Evolutionary conservation across 2,888 invertebrate species (phyloP), one percentile per base, ranked within the genome.

Genomic region (Biston stratarius): DNA sequence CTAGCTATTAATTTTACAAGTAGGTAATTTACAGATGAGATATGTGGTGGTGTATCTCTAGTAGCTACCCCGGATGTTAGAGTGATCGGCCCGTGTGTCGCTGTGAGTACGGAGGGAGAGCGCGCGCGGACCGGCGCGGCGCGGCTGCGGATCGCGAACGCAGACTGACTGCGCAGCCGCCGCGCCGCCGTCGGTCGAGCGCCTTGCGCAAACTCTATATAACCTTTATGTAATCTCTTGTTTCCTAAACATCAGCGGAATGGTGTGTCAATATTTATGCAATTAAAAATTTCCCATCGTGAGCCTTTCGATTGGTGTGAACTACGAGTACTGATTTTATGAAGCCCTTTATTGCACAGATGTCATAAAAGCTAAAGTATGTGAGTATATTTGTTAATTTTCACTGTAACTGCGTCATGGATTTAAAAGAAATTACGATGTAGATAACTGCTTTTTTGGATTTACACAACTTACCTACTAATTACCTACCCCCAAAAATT

Each of bases 211-310:
- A 90, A 88, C 83, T 36, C 79, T 78, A 38, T 78, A 38, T 82
- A 83, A 83, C 82, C 83, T 82, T 91, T 89, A 91, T 88, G 85
- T 88, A 91, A 91, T 83, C 80, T 76, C 75, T 80, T 78, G 82
- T 86, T 85, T 81, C 81, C 80, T 83, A 78, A 83, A 82, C 69
- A 69, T 73, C 71, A 84, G 83, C 82, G 81, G 76, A 82, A 74
- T 79, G 83, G 63, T 74, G 69, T 74, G 77, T 73, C 79, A 81
- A 81, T 74, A 65, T 72, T 75, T 48, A 75, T 71, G 74, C 60
- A 78, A 74, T 74, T 72, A 69, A 61, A 64, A 59, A 14, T 48
- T n/a, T 61, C 38, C 42, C 40, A 15, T 52, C 47, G 57, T 51
- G 45, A 59, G 44, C 57, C 58, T 48, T 15, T 8, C 47, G 51